phyloP scores from a whole-genome alignment of 1,140 invertebrate genomes.

The Spodoptera frugiperda region DNA sequence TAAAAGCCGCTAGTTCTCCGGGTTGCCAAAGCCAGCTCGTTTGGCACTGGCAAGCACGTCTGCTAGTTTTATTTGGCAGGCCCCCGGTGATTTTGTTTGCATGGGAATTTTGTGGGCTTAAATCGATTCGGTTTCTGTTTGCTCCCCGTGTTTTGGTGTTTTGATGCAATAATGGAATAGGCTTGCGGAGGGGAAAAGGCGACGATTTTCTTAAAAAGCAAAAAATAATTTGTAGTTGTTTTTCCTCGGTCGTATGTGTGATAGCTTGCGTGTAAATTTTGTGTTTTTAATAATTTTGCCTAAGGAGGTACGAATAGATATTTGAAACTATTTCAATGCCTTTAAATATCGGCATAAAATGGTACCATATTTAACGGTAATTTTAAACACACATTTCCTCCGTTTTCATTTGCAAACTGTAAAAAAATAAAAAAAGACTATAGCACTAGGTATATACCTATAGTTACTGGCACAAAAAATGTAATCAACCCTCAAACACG shows the following conservation, averaged over 20 bases:
- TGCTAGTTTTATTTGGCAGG: conserved; percentile 62
- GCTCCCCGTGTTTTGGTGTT: conserved; percentile 24
- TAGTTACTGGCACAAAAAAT: conserved; percentile 45
- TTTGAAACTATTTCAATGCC: too few relatives aligned
- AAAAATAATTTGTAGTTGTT: background rate
- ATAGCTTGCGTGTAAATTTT: background rate
- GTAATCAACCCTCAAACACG: conserved; percentile 45
- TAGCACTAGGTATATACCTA: background rate
- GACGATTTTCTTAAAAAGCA: background rate
- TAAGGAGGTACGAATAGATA: too few relatives aligned
- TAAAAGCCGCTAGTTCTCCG: conserved; percentile 76
- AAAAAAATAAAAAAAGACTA: background rate
- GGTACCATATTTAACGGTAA: too few relatives aligned
- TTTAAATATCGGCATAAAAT: too few relatives aligned
- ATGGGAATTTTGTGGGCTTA: conserved; percentile 41
- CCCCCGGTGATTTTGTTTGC: conserved; percentile 49
- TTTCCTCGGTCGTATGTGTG: background rate
- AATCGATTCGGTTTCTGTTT: conserved; percentile 41
- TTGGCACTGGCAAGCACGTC: conserved; percentile 61
- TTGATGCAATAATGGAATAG: conserved; percentile 26
- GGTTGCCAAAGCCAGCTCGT: conserved; percentile 61
- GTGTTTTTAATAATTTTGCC: too few relatives aligned
- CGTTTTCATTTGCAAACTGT: too few relatives aligned
- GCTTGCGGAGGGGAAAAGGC: background rate
- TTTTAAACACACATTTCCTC: too few relatives aligned